Evolutionary conservation across 2,888 invertebrate genomes (phyloP), one percentile per base, ranked within the genome.

Genomic region (Cataglyphis rosenhaueri): DNA sequence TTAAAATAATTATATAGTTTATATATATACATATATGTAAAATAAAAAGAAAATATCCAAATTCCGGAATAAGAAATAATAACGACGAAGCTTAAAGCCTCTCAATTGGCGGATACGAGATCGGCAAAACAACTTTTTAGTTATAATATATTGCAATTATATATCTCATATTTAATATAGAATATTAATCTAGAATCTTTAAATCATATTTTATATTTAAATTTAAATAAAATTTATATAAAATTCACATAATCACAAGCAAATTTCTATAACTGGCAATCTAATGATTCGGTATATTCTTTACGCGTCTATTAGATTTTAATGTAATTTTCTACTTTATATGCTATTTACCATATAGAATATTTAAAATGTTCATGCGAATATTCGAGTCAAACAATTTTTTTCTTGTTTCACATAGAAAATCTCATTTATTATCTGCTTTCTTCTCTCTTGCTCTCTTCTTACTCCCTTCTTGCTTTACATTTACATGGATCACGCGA

Each of bases 1-100:
- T 1, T n/a, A 73, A 73, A 61, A 73, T 21, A 41, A 4, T 41
- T 25, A 59, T n/a, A 8, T 38, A 59, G 61, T 41, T 15, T 73
- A 38, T 61, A 15, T 61, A 25, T 25, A 25, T 25, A 25, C 25
- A 25, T 25, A 15, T 9, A 12, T n/a, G 21, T 59, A 41, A 73
- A 25, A 73, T 73, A 73, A 73, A 61, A 73, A 73, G 21, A 73
- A 48, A 73, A 59, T 62, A 70, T 79, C 82, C 64, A 83, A 85
- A 84, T 73, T 48, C 86, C 84, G 85, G 82, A 82, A 82, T 87
- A 89, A 88, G 90, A 91, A 92, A 89, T 92, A 93, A 92, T 92
- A 92, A 92, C 92, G 93, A 93, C 92, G 93, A 90, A 87, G 84
- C 85, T 57, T 92, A 93, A 92, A 89, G 93, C 15, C 88, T 84